These are phyloP conservation scores for Raphicerus campestris DNA, from an alignment of 2,113 vertebrate species.

Conservation along the genomic window DNA sequence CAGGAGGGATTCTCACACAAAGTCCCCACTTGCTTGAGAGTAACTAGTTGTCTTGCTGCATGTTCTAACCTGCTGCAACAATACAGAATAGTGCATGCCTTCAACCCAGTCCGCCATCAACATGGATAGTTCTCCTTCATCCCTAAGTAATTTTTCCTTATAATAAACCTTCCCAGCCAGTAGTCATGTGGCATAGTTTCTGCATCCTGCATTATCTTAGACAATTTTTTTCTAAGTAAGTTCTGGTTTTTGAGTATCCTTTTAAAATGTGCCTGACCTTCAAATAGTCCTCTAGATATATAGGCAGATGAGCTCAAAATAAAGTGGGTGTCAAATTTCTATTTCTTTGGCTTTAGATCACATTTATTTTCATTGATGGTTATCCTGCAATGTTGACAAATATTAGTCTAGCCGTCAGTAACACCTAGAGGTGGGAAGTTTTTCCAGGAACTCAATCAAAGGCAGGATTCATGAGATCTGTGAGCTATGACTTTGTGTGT, in stretches of 20 bases:
- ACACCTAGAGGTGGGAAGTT: background rate
- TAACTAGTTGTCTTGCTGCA: background rate
- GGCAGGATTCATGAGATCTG: background rate
- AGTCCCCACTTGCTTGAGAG: background rate
- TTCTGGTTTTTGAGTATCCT: background rate
- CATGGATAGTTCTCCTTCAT: background rate
- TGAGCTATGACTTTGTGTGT: background rate
- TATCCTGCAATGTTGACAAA: background rate
- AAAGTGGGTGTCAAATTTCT: background rate
- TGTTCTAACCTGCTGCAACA: too few relatives aligned
- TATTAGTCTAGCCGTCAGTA: background rate
- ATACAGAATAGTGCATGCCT: background rate
- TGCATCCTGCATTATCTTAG: background rate
- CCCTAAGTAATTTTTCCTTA: background rate
- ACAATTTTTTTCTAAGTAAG: background rate
- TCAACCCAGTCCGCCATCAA: background rate
- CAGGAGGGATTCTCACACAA: background rate
- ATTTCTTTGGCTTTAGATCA: background rate
- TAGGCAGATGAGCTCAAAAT: background rate
- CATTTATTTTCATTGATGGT: background rate
- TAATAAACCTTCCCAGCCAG: background rate
- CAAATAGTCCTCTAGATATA: background rate
- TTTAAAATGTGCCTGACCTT: background rate
- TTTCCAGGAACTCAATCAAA: background rate
- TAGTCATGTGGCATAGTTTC: background rate